Evolutionary conservation across 2,113 vertebrate genomes (phyloP).

Genomic region (Gnathonemus longibarbis): DNA sequence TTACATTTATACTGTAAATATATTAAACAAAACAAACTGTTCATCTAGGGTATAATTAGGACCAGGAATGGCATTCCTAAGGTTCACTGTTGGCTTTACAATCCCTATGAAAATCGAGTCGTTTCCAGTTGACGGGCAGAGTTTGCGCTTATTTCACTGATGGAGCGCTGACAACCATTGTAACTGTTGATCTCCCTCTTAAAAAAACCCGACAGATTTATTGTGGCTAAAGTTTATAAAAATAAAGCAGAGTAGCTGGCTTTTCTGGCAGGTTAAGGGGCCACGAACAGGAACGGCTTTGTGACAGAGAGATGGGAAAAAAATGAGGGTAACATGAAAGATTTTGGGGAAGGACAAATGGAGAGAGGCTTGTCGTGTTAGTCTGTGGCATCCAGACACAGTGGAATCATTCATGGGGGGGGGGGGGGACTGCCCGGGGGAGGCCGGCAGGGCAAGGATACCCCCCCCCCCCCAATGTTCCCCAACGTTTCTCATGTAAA

Average conservation of each 20-base stretch:
- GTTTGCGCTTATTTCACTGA: not conserved
- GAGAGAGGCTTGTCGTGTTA: not conserved
- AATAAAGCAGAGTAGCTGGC: not conserved
- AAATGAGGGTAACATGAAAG: constrained; percentile 17
- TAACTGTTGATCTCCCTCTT: not conserved
- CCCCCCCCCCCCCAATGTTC: not conserved
- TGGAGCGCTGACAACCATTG: not conserved
- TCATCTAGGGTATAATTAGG: not conserved
- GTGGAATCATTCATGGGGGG: constrained; percentile 31
- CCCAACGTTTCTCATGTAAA: constrained; percentile 17
- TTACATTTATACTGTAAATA: not conserved
- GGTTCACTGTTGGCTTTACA: not conserved
- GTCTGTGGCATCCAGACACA: constrained; percentile 19
- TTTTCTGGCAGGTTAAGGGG: not conserved
- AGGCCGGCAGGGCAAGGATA: constrained; percentile 17
- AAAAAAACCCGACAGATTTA: constrained; percentile 2
- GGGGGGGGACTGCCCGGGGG: not conserved
- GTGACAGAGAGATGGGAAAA: not conserved
- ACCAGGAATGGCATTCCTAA: not conserved
- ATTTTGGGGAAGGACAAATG: constrained; percentile 5
- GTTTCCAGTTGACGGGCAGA: not conserved
- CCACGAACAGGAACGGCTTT: constrained; percentile 7
- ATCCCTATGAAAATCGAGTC: not conserved
- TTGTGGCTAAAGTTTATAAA: constrained; percentile 14
- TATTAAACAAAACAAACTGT: not conserved